Evolutionary conservation across 2,888 invertebrate species (phyloP).

Genomic region (Phaedon cochleariae): DNA sequence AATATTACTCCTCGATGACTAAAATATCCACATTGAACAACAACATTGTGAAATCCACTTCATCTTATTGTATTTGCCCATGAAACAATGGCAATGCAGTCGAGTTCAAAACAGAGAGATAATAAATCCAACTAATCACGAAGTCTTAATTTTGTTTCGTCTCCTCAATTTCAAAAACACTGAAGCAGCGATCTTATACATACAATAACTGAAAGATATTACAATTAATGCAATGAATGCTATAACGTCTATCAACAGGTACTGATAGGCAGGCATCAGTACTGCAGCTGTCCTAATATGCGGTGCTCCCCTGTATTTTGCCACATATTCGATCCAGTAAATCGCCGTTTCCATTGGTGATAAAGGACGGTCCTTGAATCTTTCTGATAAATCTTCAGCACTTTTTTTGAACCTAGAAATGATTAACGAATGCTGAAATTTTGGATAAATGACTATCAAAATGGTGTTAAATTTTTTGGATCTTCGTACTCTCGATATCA

Average conservation of each 20-base stretch:
- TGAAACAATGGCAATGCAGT: too few relatives aligned
- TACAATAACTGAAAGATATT: background rate
- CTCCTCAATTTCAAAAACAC: background rate
- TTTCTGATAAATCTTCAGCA: slow-evolving; percentile 61
- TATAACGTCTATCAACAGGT: slow-evolving; percentile 65
- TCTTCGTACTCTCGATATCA: too few relatives aligned
- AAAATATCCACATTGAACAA: too few relatives aligned
- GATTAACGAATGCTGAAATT: too few relatives aligned
- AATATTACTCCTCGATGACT: too few relatives aligned
- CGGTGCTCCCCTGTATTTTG: slow-evolving; percentile 66
- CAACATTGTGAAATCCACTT: too few relatives aligned
- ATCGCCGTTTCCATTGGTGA: slow-evolving; percentile 69
- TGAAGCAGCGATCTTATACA: background rate
- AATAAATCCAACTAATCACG: too few relatives aligned
- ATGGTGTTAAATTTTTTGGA: too few relatives aligned
- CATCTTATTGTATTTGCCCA: too few relatives aligned
- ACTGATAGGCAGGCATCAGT: slow-evolving; percentile 66
- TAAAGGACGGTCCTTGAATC: slow-evolving; percentile 67
- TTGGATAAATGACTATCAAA: too few relatives aligned
- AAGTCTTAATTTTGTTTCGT: slow-evolving; percentile 1
- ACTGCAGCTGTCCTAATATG: slow-evolving; percentile 66
- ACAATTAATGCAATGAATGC: slow-evolving; percentile 51
- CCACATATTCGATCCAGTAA: slow-evolving; percentile 75
- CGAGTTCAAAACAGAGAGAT: too few relatives aligned
- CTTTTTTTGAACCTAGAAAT: slow-evolving; percentile 52